A percentile compares a stretch with the other conserved stretches of the same genome.
Evolutionary conservation across 1,140 invertebrate species (phyloP).

Genomic region (Luehdorfia chinensis): DNA sequence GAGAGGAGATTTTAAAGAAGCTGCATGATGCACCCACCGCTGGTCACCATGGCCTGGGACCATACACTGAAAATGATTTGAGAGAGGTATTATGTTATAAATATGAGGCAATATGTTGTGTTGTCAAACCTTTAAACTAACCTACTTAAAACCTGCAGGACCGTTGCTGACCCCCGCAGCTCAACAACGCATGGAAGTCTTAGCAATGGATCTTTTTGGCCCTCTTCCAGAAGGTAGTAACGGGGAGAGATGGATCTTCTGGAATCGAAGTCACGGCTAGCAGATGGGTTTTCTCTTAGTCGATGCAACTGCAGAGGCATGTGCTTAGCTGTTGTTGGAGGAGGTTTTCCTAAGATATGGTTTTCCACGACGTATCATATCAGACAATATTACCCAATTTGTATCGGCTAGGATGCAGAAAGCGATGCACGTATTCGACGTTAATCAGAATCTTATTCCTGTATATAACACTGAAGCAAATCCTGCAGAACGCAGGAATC

Average conservation of each 20-base stretch:
- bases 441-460: conserved; percentile 32
- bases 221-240: conserved; percentile 20
- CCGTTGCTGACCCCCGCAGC: conserved; percentile 26
- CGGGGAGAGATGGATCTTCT: conserved; percentile 26
- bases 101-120: too few relatives aligned
- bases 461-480: conserved; percentile 62
- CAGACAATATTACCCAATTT: conserved; percentile 24
- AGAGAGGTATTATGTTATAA: too few relatives aligned
- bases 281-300: conserved; percentile 24
- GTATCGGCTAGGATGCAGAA: conserved; percentile 30
- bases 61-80: too few relatives aligned
- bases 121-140: conserved; percentile 33
- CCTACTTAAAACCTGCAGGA: conserved; percentile 36
- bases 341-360: conserved; percentile 31
- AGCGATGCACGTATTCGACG: too few relatives aligned
- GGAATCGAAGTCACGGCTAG: conserved; percentile 28
- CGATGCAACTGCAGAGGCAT: conserved; percentile 30
- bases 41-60: too few relatives aligned
- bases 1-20: too few relatives aligned
- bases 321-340: conserved; percentile 22
- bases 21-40: too few relatives aligned
- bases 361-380: conserved; percentile 12
- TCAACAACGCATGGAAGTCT: conserved; percentile 31
- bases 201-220: conserved; percentile 32
- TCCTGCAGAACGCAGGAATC: conserved; percentile 63